phyloP scores from a whole-genome alignment of 35 echinoderm and acorn worm genomes.

The Hemicentrotus pulcherrimus region DNA sequence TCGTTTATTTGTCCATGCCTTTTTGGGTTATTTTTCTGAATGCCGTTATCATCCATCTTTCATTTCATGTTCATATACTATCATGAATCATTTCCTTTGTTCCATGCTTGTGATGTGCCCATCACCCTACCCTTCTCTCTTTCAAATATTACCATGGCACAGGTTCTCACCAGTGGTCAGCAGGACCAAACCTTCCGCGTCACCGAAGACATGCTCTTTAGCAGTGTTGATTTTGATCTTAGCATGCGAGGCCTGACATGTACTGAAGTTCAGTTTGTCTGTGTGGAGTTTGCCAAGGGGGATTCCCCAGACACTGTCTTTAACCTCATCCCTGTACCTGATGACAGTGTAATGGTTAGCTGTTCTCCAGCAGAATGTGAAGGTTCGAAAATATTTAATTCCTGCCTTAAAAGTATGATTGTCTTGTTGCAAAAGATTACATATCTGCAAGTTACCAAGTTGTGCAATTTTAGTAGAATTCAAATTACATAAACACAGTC shows the following conservation, averaged over 20 bases:
- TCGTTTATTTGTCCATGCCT: background rate
- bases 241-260: conserved; percentile 60
- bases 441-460: background rate
- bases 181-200: conserved; percentile 53
- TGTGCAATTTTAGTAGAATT: background rate
- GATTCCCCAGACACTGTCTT: conserved; percentile 61
- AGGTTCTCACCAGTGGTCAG: conserved; percentile 45
- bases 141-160: background rate
- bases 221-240: conserved; percentile 67
- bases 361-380: conserved; percentile 60
- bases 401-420: too few species aligned
- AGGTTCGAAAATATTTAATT: conserved; percentile 31
- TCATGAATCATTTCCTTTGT: background rate
- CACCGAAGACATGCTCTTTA: conserved; percentile 56
- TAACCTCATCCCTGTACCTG: conserved; percentile 64
- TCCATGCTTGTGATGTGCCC: background rate
- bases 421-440: too few species aligned
- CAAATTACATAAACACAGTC: background rate
- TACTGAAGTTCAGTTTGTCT: conserved; percentile 64
- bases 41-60: background rate
- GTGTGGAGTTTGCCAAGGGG: conserved; percentile 72
- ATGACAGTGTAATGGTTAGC: conserved; percentile 52
- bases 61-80: background rate
- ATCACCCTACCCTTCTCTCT: background rate
- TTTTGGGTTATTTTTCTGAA: background rate